These are phyloP conservation scores for Hymenochirus boettgeri DNA, from an alignment of 2,113 vertebrate species.

Conservation along the genomic window DNA sequence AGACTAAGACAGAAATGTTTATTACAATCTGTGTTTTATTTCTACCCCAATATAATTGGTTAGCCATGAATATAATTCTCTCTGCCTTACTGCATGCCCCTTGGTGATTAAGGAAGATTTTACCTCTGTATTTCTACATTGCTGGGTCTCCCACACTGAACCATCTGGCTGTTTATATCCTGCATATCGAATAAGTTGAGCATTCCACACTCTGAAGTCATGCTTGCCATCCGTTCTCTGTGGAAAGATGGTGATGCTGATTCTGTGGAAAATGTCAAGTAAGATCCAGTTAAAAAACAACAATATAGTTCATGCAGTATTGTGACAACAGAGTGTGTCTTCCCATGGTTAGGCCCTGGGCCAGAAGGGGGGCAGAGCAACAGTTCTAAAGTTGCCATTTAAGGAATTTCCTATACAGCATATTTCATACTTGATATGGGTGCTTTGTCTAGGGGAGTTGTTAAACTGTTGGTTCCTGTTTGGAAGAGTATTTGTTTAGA, in stretches of 20 bases:
- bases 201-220: constrained; percentile 95
- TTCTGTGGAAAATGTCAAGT: constrained; percentile 57
- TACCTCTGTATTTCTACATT: constrained; percentile 90
- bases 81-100: background rate
- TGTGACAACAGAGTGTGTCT: no score
- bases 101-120: background rate
- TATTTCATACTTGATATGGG: no score
- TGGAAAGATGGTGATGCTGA: constrained; percentile 92
- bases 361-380: no score
- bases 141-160: constrained; percentile 83
- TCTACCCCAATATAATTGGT: no score
- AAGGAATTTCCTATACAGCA: no score
- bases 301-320: no score
- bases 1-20: constrained; percentile 66
- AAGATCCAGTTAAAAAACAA: background rate
- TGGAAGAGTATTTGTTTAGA: no score
- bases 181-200: constrained; percentile 90
- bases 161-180: constrained; percentile 92
- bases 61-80: no score
- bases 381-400: no score
- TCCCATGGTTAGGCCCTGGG: no score
- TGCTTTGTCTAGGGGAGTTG: no score
- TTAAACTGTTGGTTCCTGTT: no score
- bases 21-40: background rate
- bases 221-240: constrained; percentile 85